These are phyloP conservation scores for Diadema setosum DNA, from an alignment of 35 echinoderm and acorn worm species.

Conservation along the genomic window DNA sequence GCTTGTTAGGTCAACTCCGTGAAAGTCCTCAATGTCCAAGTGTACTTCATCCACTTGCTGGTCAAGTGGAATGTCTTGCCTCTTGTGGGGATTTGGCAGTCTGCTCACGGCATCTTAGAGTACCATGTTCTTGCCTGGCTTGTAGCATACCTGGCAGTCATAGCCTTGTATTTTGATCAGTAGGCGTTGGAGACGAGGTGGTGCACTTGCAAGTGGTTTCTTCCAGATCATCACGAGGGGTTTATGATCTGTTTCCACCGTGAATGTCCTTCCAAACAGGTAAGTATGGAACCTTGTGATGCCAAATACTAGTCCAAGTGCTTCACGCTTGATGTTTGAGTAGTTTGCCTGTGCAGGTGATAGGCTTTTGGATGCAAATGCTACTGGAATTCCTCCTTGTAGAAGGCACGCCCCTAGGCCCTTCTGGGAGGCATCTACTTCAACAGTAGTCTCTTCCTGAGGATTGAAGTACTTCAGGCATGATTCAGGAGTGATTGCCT, in stretches of 20 bases:
- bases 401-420: constrained; percentile 50
- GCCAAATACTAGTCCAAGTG: constrained; percentile 38
- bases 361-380: constrained; percentile 58
- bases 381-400: constrained; percentile 46
- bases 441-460: not conserved
- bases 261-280: constrained; percentile 30
- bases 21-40: not conserved
- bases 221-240: constrained; percentile 39
- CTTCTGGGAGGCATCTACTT: constrained; percentile 47
- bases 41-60: constrained; percentile 4
- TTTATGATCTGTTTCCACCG: constrained; percentile 28
- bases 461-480: constrained; percentile 14
- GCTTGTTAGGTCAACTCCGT: not conserved
- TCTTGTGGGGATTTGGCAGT: not conserved
- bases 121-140: constrained; percentile 10
- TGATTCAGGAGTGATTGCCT: not conserved
- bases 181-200: too few relatives aligned
- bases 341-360: too few relatives aligned
- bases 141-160: constrained; percentile 17
- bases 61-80: constrained; percentile 17
- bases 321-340: constrained; percentile 37
- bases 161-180: constrained; percentile 39
- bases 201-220: too few relatives aligned
- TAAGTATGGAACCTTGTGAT: constrained; percentile 37
- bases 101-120: constrained; percentile 21